Conservation (phyloP, 53 echinoderm and acorn worm species). For the Patiria pectinifera region DNA sequence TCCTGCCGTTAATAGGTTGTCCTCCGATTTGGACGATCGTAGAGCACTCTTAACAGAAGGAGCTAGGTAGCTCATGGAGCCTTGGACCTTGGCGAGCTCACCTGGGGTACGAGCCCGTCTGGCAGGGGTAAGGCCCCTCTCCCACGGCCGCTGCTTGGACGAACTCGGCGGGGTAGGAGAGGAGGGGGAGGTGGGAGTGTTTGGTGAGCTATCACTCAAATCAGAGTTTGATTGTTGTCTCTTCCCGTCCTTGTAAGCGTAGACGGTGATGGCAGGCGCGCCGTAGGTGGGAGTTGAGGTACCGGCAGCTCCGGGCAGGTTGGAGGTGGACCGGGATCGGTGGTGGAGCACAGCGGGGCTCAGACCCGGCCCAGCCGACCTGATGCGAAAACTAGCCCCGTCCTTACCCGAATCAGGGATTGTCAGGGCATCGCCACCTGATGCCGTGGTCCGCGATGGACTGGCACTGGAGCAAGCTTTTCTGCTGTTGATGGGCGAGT, state of each 20-base stretch:
- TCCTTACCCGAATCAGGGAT: conserved; percentile 27
- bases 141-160: conserved; percentile 56
- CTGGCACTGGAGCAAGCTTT: conserved; percentile 12
- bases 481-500: conserved; percentile 34
- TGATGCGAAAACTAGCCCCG: conserved; percentile 12
- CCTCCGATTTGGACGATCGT: conserved; percentile 60
- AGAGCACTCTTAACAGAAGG: conserved; percentile 10
- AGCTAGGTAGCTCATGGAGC: conserved; percentile 25
- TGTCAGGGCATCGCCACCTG: neutral
- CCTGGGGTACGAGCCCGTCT: conserved; percentile 63
- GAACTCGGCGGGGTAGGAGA: neutral
- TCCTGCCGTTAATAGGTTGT: neutral
- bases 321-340: conserved; percentile 25
- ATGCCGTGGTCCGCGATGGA: neutral
- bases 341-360: conserved; percentile 29
- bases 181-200: neutral
- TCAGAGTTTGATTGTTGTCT: conserved; percentile 25
- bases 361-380: conserved; percentile 51
- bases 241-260: conserved; percentile 9
- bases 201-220: conserved; percentile 17
- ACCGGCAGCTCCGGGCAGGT: conserved; percentile 35
- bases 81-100: conserved; percentile 64
- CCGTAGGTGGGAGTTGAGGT: conserved; percentile 2
- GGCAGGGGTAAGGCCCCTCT: conserved; percentile 48
- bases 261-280: conserved; percentile 18